Evolutionary conservation across 1,140 invertebrate genomes (phyloP).

Genomic region (Centruroides sculpturatus): DNA sequence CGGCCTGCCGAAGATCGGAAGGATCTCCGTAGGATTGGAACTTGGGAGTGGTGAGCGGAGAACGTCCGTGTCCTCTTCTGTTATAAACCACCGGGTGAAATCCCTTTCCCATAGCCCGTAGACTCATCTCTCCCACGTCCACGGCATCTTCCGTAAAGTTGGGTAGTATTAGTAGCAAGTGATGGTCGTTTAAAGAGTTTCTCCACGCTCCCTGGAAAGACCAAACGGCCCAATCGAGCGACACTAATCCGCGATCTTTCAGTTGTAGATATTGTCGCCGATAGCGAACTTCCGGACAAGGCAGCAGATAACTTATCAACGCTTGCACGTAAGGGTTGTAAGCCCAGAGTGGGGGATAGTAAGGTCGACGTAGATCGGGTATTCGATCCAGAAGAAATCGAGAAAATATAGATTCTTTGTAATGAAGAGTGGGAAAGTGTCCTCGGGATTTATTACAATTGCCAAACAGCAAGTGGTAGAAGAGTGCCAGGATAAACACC

Average conservation of each 20-base stretch:
- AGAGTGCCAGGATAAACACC: too few relatives aligned
- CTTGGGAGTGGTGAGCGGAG: constrained; percentile 22
- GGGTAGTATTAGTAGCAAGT: constrained; percentile 14
- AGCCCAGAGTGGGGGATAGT: constrained; percentile 12
- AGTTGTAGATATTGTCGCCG: constrained; percentile 23
- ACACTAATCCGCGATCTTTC: constrained; percentile 24
- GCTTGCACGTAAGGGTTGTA: too few relatives aligned
- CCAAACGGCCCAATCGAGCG: constrained; percentile 23
- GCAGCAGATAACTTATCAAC: background rate
- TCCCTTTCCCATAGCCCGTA: constrained; percentile 19
- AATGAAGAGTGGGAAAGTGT: constrained; percentile 14
- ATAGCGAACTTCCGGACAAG: constrained; percentile 9
- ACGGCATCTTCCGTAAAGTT: constrained; percentile 19
- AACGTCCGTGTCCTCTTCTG: constrained; percentile 22
- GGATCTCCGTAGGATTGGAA: constrained; percentile 23
- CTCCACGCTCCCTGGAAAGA: background rate
- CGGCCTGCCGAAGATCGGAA: constrained; percentile 21
- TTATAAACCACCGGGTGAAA: constrained; percentile 24
- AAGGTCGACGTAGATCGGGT: constrained; percentile 15
- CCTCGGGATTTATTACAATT: too few relatives aligned
- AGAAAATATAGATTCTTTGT: constrained; percentile 22
- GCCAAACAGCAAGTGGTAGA: too few relatives aligned
- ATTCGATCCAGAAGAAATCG: constrained; percentile 22
- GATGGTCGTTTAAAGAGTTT: too few relatives aligned
- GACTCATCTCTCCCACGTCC: constrained; percentile 15